A percentile compares a stretch with the other conserved stretches of the same genome.
These are phyloP conservation scores for Zaprionus inermis DNA, from an alignment of 1,140 invertebrate genomes.

Conservation along the genomic window DNA sequence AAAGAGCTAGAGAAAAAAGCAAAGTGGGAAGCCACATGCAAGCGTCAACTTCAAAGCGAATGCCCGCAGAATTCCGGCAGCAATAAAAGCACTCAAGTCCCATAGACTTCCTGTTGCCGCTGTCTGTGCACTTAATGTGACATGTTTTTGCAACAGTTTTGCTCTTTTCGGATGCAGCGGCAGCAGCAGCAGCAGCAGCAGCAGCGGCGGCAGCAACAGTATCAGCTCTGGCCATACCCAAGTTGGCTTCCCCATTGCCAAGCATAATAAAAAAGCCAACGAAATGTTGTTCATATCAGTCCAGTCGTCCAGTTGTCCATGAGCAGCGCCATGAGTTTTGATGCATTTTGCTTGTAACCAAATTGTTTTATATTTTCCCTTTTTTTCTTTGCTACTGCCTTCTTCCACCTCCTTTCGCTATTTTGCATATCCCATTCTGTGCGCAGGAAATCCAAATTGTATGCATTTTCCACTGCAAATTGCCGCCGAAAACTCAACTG, in stretches of 20 bases:
- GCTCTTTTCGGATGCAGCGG: constrained; percentile 39
- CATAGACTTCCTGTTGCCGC: constrained; percentile 65
- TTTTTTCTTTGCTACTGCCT: constrained; percentile 13
- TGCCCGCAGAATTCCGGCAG: constrained; percentile 72
- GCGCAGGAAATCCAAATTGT: constrained; percentile 9
- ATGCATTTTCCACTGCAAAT: constrained; percentile 14
- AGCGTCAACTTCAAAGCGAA: constrained; percentile 73
- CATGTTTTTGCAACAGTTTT: constrained; percentile 81
- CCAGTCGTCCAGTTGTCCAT: background rate
- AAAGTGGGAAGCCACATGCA: constrained; percentile 47
- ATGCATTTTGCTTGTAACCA: constrained; percentile 78
- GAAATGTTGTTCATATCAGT: constrained; percentile 12
- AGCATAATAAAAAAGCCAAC: constrained; percentile 33
- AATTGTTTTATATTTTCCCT: constrained; percentile 71
- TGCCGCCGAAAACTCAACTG: constrained; percentile 15
- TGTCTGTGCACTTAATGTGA: constrained; percentile 77
- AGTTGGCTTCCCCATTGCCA: constrained; percentile 22
- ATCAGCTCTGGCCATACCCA: background rate
- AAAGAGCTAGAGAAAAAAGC: constrained; percentile 2
- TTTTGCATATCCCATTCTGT: constrained; percentile 25
- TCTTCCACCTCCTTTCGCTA: background rate
- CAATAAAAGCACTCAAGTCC: constrained; percentile 80
- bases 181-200: background rate
- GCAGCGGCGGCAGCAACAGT: constrained; percentile 2
- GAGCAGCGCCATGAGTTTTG: constrained; percentile 58